Base-by-base conservation (phyloP, 2,888 invertebrate species). In the Pristionchus fissidentatus region DNA sequence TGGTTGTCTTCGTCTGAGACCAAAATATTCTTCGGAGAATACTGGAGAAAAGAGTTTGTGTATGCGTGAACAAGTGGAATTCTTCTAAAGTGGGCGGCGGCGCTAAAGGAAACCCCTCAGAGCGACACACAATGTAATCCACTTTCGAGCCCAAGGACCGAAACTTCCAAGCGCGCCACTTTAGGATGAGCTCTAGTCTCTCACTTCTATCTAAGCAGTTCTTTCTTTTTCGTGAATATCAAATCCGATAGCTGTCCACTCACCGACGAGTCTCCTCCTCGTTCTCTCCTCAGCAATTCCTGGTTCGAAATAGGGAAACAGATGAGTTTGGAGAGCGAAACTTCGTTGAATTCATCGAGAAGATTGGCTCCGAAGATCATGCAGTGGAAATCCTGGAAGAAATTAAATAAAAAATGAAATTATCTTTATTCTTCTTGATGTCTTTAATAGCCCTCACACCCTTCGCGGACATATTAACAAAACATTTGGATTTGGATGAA, bases 271-370 rank as follows among this genome's bases (percentile, higher is more conserved):
- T 84, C 85, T 13, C 84, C 81, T 60, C 83, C 84, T 43, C 86
- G 84, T 82, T 89, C 89, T 57, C 87, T 86, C 95, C 96, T 96
- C 46, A 97, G 95, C 84, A 98, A 94, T 93, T 98, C 98, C 92
- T 96, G 95, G 0, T 97, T 97, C 66, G 97, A 96, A n/a, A 98
- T 97, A 19, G 98, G 97, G 91, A 99, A 94, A 94, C 98, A 98
- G 80, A 99, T 94, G 0, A 22, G 95, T 95, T 85, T 92, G 94
- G 79, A 95, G 95, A 84, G 88, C 3, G 83, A 83, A n/a, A 83
- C 83, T 38, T 89, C 88, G 41, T 86, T 87, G 73, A 89, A 89
- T 35, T 89, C 91, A 29, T 92, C 87, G 87, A 92, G 85, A 86
- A 90, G 84, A 88, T 91, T 89, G 84, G 90, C 89, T 87, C 93